These are phyloP conservation scores for Ophioninae sp. DNA, from an alignment of 2,888 invertebrate genomes.

Conservation along the genomic window DNA sequence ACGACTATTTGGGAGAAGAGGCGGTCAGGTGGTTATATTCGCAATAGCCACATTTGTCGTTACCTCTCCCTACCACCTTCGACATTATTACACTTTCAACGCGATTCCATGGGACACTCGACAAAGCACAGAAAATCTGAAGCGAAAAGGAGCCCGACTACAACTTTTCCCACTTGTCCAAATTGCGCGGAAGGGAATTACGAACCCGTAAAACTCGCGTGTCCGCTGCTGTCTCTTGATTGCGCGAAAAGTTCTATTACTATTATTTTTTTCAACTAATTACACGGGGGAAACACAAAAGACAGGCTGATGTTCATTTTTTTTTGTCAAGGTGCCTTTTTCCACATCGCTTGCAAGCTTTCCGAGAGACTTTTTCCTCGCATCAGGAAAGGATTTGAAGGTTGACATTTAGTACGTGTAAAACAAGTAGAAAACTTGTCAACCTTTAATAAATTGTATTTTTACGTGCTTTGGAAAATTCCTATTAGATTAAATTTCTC, in stretches of 20 bases:
- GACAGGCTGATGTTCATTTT: slow-evolving; percentile 2
- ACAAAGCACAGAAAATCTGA: slow-evolving; percentile 41
- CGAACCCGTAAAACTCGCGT: slow-evolving; percentile 67
- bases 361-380: slow-evolving; percentile 5
- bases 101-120: slow-evolving; percentile 36
- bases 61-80: slow-evolving; percentile 64
- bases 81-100: slow-evolving; percentile 61
- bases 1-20: slow-evolving; percentile 26
- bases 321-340: slow-evolving; percentile 4
- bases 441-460: slow-evolving; percentile 12
- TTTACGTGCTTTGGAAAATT: neutral
- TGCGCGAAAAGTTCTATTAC: slow-evolving; percentile 50
- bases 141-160: slow-evolving; percentile 23
- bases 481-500: too few relatives aligned
- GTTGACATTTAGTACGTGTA: neutral
- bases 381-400: neutral
- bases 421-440: slow-evolving; percentile 13
- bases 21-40: slow-evolving; percentile 56
- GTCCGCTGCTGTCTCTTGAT: slow-evolving; percentile 14
- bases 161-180: slow-evolving; percentile 66
- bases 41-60: slow-evolving; percentile 61
- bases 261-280: slow-evolving; percentile 36
- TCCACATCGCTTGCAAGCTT: slow-evolving; percentile 1
- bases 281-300: slow-evolving; percentile 15
- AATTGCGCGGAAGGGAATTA: slow-evolving; percentile 75